Evolutionary conservation across 2,888 invertebrate species (phyloP).

Genomic region (Polylopha cassiicola): DNA sequence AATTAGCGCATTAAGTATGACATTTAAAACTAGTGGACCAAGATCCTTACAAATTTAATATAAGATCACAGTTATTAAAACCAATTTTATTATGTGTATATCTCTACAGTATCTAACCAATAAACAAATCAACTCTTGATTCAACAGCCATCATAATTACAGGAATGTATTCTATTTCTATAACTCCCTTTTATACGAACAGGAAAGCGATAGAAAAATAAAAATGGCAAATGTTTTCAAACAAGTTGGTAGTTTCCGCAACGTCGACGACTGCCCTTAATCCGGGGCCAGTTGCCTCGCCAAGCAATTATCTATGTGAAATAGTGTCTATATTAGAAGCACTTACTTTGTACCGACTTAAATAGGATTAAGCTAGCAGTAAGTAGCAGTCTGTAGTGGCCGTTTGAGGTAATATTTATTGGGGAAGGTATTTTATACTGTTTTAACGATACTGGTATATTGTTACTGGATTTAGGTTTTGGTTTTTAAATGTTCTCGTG

Average conservation of each 20-base stretch:
- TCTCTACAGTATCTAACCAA: no score
- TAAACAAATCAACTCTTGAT: no score
- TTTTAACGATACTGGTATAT: no score
- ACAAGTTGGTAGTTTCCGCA: slow-evolving; percentile 4
- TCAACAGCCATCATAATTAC: no score
- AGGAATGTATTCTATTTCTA: no score
- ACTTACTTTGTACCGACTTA: slow-evolving; percentile 66
- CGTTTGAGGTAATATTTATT: slow-evolving; percentile 42
- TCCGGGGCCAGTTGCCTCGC: slow-evolving; percentile 49
- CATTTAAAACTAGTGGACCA: no score
- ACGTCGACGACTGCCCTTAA: slow-evolving; percentile 43
- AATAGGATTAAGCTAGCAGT: slow-evolving; percentile 60
- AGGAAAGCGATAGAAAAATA: neutral
- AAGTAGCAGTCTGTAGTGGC: slow-evolving; percentile 50
- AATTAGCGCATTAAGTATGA: no score
- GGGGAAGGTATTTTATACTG: slow-evolving; percentile 9
- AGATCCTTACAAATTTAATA: no score
- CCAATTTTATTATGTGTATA: no score
- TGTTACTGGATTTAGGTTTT: no score
- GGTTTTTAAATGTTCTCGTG: no score
- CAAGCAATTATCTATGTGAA: slow-evolving; percentile 72
- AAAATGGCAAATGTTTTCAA: slow-evolving; percentile 7
- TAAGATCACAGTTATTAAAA: no score
- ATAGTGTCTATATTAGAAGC: slow-evolving; percentile 66
- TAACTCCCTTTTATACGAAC: neutral